Evolutionary conservation across 2,888 invertebrate species (phyloP).

Genomic region (Ormyrus rosae): DNA sequence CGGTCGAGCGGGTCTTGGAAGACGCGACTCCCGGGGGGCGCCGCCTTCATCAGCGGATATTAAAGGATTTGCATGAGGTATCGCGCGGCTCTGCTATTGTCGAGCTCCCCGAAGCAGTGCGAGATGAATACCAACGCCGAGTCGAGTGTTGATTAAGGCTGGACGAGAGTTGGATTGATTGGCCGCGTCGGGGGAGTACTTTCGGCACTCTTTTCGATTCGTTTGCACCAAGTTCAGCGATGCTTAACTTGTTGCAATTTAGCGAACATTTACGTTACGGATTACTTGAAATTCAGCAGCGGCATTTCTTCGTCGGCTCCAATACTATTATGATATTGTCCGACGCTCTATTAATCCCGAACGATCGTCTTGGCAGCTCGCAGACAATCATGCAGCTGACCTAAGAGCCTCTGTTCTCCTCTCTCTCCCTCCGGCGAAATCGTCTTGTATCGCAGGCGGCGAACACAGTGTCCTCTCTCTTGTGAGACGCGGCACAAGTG

Average conservation of each 20-base stretch:
- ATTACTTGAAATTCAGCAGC: neutral
- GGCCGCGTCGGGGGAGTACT: slow-evolving; percentile 15
- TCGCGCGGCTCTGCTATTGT: slow-evolving; percentile 69
- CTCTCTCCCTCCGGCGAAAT: too few relatives aligned
- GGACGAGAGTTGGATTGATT: slow-evolving; percentile 30
- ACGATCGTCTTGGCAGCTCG: neutral
- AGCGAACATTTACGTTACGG: too few relatives aligned
- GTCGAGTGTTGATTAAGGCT: slow-evolving; percentile 39
- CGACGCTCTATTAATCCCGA: too few relatives aligned
- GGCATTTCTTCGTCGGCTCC: too few relatives aligned
- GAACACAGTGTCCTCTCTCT: neutral
- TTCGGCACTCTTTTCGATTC: neutral
- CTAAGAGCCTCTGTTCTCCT: neutral
- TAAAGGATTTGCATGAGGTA: slow-evolving; percentile 75
- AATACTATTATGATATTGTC: too few relatives aligned
- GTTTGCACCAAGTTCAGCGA: too few relatives aligned
- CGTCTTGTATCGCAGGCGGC: too few relatives aligned
- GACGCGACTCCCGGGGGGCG: slow-evolving; percentile 55
- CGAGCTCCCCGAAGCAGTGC: slow-evolving; percentile 59
- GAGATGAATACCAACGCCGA: neutral
- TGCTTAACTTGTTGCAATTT: too few relatives aligned
- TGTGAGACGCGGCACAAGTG: slow-evolving; percentile 33
- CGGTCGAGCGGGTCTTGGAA: slow-evolving; percentile 70
- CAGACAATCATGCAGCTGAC: neutral
- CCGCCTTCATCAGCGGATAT: slow-evolving; percentile 74